Conservation (phyloP, 2,113 vertebrate species). For the Clinocottus analis region DNA sequence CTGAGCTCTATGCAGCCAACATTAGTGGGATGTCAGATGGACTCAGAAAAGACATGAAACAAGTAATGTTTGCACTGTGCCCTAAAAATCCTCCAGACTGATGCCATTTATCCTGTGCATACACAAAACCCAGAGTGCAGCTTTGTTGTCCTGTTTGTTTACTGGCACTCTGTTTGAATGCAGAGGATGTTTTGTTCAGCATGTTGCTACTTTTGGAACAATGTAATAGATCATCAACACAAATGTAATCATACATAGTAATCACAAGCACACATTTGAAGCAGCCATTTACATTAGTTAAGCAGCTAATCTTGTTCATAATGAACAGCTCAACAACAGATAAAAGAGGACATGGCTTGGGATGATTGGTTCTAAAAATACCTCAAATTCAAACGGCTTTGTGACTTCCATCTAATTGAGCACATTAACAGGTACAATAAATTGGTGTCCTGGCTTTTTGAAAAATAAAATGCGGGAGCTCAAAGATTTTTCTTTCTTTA, state of each 20-base stretch:
- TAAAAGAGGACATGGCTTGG: slow-evolving; percentile 33
- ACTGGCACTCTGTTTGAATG: slow-evolving; percentile 29
- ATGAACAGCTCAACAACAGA: slow-evolving; percentile 40
- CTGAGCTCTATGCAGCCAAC: slow-evolving; percentile 38
- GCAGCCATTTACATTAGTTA: slow-evolving; percentile 31
- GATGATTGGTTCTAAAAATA: slow-evolving; percentile 56
- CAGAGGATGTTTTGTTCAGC: slow-evolving; percentile 49
- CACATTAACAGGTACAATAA: slow-evolving; percentile 35
- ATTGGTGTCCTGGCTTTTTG: slow-evolving; percentile 35
- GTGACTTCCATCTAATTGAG: slow-evolving; percentile 30
- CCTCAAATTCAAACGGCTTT: slow-evolving; percentile 12
- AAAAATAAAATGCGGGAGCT: slow-evolving; percentile 13
- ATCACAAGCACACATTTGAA: slow-evolving; percentile 49
- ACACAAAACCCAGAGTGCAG: slow-evolving; percentile 33
- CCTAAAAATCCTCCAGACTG: slow-evolving; percentile 28
- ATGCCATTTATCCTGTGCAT: slow-evolving; percentile 34
- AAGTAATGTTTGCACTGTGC: slow-evolving; percentile 30
- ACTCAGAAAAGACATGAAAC: slow-evolving; percentile 48
- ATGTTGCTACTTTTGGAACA: slow-evolving; percentile 31
- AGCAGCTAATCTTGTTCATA: slow-evolving; percentile 53
- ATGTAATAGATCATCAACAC: slow-evolving; percentile 22
- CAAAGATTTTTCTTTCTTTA: slow-evolving; percentile 22
- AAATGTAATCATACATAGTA: slow-evolving; percentile 36
- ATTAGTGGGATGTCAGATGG: slow-evolving; percentile 44
- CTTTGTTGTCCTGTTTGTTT: slow-evolving; percentile 48